These are phyloP conservation scores for Popillia japonica DNA, from an alignment of 1,140 invertebrate genomes.

Conservation along the genomic window DNA sequence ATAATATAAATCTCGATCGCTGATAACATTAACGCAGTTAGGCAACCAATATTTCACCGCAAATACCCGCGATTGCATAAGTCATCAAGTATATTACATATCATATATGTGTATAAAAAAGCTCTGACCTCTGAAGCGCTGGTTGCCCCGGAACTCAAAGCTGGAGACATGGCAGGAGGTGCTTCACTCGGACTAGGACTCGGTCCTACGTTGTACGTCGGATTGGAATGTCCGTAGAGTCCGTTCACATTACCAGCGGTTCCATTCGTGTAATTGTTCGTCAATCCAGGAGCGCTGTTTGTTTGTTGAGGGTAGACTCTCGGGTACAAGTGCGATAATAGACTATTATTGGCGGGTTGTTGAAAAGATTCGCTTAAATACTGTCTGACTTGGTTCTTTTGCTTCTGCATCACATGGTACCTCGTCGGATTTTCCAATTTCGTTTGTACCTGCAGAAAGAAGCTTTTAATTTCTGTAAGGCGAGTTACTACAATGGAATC, in stretches of 20 bases:
- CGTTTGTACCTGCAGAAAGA: slow-evolving; percentile 74
- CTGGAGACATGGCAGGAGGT: slow-evolving; percentile 70
- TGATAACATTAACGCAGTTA: too few species aligned
- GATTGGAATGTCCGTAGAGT: slow-evolving; percentile 26
- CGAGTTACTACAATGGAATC: too few species aligned
- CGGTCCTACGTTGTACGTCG: slow-evolving; percentile 27
- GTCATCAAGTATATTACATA: too few species aligned
- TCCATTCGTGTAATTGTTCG: slow-evolving; percentile 35
- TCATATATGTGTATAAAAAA: not conserved
- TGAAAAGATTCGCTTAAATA: slow-evolving; percentile 83
- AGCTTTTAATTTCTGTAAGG: too few species aligned
- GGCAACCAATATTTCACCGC: too few species aligned
- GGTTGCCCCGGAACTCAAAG: slow-evolving; percentile 75
- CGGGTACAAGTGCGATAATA: slow-evolving; percentile 47
- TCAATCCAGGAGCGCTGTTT: slow-evolving; percentile 58
- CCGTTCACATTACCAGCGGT: slow-evolving; percentile 35
- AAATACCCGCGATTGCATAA: too few species aligned
- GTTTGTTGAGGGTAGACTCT: slow-evolving; percentile 55
- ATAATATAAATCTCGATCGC: too few species aligned
- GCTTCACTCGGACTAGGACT: slow-evolving; percentile 64
- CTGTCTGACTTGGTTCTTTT: slow-evolving; percentile 86
- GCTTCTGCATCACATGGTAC: slow-evolving; percentile 90
- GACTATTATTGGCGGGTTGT: slow-evolving; percentile 54
- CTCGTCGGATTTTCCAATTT: slow-evolving; percentile 88
- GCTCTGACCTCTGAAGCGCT: slow-evolving; percentile 76